Percentiles rank a stretch among this genome's conserved stretches.
These are phyloP conservation scores for Marcusenius ussheri DNA, from an alignment of 2,113 vertebrate species.

Conservation along the genomic window DNA sequence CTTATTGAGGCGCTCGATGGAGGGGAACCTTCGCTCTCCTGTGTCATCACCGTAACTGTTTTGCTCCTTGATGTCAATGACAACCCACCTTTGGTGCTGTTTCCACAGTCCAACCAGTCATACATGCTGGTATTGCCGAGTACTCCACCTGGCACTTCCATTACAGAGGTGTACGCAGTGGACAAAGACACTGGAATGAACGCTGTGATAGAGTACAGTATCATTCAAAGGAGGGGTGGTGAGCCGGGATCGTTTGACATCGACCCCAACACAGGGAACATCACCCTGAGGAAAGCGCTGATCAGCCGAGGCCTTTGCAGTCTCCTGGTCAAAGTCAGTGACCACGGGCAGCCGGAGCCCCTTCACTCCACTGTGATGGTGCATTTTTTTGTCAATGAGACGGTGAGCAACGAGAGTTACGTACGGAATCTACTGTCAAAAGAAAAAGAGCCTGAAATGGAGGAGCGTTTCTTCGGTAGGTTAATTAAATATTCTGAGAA, in stretches of 20 bases:
- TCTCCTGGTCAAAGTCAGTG: constrained; percentile 90
- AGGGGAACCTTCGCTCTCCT: constrained; percentile 86
- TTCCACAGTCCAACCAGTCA: constrained; percentile 95
- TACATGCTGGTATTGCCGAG: constrained; percentile 87
- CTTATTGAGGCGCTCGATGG: constrained; percentile 91
- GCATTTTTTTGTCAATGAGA: constrained; percentile 96
- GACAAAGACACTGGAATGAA: constrained; percentile 98
- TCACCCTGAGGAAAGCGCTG: constrained; percentile 84
- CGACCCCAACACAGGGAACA: constrained; percentile 91
- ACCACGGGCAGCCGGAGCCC: constrained; percentile 91
- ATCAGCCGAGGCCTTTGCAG: constrained; percentile 87
- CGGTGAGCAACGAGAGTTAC: constrained; percentile 92
- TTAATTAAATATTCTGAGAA: constrained; percentile 68
- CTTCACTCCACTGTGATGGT: constrained; percentile 89
- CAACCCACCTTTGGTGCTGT: constrained; percentile 90
- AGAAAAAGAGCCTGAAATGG: constrained; percentile 78
- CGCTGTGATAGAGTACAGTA: constrained; percentile 94
- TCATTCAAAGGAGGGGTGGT: constrained; percentile 87
- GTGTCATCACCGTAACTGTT: constrained; percentile 85
- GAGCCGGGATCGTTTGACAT: constrained; percentile 88
- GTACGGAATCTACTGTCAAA: constrained; percentile 83
- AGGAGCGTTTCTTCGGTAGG: constrained; percentile 79
- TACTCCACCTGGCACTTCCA: constrained; percentile 88
- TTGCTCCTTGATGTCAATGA: constrained; percentile 95
- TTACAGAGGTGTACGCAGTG: constrained; percentile 94